Percentiles rank a stretch among this genome's conserved stretches.
Conservation (phyloP, 1,140 invertebrate species). For the Drosophila leontia region DNA sequence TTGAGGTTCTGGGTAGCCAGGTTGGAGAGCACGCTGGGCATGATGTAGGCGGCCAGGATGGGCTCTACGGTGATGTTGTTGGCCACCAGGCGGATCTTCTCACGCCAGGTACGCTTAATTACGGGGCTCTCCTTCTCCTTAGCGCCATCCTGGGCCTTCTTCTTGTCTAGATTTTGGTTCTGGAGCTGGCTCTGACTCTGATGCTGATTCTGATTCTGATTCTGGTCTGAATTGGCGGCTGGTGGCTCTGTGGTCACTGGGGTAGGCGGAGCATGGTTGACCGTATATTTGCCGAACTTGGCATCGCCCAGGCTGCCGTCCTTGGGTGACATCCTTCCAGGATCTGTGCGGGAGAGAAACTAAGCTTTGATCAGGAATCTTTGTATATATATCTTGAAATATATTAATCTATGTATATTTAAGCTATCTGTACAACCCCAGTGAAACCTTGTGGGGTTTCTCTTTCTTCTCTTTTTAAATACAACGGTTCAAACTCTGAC, state of each 20-base stretch:
- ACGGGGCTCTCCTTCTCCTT: constrained; percentile 10
- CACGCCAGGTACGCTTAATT: constrained; percentile 77
- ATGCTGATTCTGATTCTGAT: not conserved
- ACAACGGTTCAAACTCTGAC: not conserved
- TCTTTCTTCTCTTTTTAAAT: not conserved
- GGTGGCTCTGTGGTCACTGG: not conserved
- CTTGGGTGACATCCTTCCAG: constrained; percentile 56
- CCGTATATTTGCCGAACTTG: constrained; percentile 59
- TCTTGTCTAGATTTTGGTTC: constrained; percentile 2
- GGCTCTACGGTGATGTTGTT: constrained; percentile 92
- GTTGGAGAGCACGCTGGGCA: constrained; percentile 91
- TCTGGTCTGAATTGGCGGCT: not conserved
- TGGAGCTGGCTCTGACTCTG: not conserved
- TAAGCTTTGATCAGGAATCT: not conserved
- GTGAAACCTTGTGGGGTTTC: too few species aligned
- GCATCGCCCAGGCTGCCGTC: constrained; percentile 56
- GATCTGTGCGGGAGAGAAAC: not conserved
- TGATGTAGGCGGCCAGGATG: constrained; percentile 91
- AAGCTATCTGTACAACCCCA: not conserved
- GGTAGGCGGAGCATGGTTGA: constrained; percentile 33
- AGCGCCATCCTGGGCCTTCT: constrained; percentile 12
- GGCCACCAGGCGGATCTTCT: constrained; percentile 86
- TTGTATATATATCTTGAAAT: not conserved
- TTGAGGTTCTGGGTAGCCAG: constrained; percentile 93
- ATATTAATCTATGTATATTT: not conserved